These are phyloP conservation scores for Neomonachus schauinslandi DNA, from an alignment of 2,113 vertebrate genomes.

Conservation along the genomic window DNA sequence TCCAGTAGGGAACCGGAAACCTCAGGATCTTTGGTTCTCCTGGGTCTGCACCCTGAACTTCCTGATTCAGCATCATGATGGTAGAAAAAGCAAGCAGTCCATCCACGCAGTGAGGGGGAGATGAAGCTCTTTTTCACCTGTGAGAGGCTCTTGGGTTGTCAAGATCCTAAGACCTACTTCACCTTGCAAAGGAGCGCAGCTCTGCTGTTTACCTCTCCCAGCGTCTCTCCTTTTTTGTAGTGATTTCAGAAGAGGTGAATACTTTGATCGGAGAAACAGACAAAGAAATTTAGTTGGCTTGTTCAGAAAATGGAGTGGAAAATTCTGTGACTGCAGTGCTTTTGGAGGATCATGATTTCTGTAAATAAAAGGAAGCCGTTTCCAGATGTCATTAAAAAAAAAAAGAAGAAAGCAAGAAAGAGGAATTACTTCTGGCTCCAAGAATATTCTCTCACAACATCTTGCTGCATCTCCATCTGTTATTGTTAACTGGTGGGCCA, in stretches of 20 bases:
- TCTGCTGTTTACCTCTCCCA: accelerated
- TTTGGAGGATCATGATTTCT: accelerated
- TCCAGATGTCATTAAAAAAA: background rate
- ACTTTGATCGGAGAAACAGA: background rate
- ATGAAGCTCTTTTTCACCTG: background rate
- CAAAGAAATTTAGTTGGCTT: accelerated
- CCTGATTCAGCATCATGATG: accelerated
- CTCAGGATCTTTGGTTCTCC: background rate
- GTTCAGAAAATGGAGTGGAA: background rate
- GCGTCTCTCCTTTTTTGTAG: accelerated
- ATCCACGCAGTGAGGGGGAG: accelerated
- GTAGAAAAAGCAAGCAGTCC: accelerated
- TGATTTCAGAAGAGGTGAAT: no score
- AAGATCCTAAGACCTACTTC: accelerated
- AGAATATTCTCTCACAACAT: background rate
- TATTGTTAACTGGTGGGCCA: background rate
- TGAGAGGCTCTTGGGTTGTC: accelerated
- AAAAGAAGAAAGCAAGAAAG: background rate
- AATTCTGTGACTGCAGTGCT: background rate
- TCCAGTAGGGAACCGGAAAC: background rate
- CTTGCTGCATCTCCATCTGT: background rate
- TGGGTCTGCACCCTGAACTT: accelerated
- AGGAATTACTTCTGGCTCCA: background rate
- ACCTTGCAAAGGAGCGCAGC: accelerated
- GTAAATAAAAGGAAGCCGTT: background rate